Evolutionary conservation across 1,140 invertebrate genomes (phyloP).

Genomic region (Magallana gigas): DNA sequence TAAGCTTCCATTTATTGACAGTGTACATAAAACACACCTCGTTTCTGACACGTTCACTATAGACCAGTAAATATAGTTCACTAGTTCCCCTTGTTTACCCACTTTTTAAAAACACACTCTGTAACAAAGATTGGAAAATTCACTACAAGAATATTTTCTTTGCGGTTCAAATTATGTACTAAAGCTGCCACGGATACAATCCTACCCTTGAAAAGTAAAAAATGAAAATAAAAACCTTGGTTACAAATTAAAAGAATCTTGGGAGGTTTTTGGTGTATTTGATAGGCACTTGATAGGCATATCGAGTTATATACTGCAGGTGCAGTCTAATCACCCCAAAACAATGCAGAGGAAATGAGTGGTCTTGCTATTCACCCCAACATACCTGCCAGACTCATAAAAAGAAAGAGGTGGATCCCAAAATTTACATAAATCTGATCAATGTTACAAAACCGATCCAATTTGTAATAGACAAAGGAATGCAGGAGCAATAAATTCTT

Average conservation of each 20-base stretch:
- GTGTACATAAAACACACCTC: conserved; percentile 19
- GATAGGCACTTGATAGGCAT: conserved; percentile 35
- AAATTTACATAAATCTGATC: conserved; percentile 22
- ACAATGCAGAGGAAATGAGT: conserved; percentile 35
- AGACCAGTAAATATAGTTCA: not conserved
- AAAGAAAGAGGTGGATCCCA: conserved; percentile 6
- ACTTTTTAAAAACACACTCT: not conserved
- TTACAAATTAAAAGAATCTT: conserved; percentile 24
- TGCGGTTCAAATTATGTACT: conserved; percentile 14
- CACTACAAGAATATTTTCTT: not conserved
- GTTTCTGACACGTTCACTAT: conserved; percentile 5
- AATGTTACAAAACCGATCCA: not conserved
- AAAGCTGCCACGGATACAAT: not conserved
- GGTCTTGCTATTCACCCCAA: conserved; percentile 17
- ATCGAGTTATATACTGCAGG: conserved; percentile 20
- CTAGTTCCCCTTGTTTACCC: not conserved
- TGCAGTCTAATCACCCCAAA: conserved; percentile 32
- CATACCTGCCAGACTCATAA: conserved; percentile 18
- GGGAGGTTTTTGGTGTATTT: conserved; percentile 28
- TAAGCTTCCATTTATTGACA: not conserved
- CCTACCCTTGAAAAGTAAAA: not conserved
- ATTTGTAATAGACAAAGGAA: conserved; percentile 23
- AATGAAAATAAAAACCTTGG: not conserved
- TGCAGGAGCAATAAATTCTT: not conserved
- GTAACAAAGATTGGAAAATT: not conserved